Evolutionary conservation across 2,113 vertebrate species (phyloP).

Genomic region (Scophthalmus maximus): DNA sequence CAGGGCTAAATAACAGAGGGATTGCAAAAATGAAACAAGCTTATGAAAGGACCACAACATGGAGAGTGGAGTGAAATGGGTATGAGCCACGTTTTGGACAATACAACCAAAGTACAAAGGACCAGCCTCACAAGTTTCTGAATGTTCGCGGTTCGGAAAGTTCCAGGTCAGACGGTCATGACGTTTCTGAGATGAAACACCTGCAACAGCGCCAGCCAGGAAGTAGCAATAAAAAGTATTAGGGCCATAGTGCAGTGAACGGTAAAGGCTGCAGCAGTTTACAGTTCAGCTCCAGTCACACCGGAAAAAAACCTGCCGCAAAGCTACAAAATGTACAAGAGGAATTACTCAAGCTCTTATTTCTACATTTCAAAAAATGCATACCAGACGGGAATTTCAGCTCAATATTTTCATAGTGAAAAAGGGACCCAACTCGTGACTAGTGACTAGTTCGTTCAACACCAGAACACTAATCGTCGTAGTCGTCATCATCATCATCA

Average conservation of each 20-base stretch:
- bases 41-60: not conserved
- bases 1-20: not conserved
- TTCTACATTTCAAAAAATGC: not conserved
- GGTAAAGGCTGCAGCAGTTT: not conserved
- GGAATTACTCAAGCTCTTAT: too few relatives aligned
- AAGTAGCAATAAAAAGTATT: not conserved
- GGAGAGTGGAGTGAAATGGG: not conserved
- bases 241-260: not conserved
- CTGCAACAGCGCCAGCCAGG: not conserved
- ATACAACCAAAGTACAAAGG: too few relatives aligned
- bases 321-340: too few relatives aligned
- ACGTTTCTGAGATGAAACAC: not conserved
- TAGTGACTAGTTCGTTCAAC: slow-evolving; percentile 28
- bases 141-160: not conserved
- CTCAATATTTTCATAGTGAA: not conserved
- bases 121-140: too few relatives aligned
- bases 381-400: slow-evolving; percentile 31
- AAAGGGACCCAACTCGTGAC: slow-evolving; percentile 41
- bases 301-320: too few relatives aligned
- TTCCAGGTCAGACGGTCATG: not conserved
- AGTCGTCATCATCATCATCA: too few relatives aligned
- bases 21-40: slow-evolving; percentile 4
- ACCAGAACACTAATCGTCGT: slow-evolving; percentile 37
- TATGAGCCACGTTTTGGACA: not conserved
- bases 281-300: too few relatives aligned